Evolutionary conservation across 1,140 invertebrate species (phyloP).

Genomic region (Nephila pilipes): DNA sequence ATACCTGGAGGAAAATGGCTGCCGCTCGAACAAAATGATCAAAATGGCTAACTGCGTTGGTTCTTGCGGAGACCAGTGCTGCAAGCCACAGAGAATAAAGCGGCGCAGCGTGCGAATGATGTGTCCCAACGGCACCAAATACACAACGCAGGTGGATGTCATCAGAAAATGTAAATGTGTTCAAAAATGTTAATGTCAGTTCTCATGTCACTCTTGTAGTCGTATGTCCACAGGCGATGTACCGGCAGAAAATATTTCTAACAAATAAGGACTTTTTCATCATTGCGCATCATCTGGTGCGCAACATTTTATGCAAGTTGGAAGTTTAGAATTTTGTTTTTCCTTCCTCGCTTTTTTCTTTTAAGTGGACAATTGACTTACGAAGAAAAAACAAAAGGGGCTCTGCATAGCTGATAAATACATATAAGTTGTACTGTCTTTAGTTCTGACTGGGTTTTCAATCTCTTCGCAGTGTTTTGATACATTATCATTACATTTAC

Average conservation of each 20-base stretch:
- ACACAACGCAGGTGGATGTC: constrained; percentile 97
- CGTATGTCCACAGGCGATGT: background rate
- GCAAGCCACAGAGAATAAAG: constrained; percentile 93
- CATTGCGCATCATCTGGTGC: background rate
- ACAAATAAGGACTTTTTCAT: constrained; percentile 9
- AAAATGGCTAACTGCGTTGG: constrained; percentile 93
- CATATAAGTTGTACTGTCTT: background rate
- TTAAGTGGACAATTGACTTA: background rate
- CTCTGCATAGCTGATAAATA: background rate
- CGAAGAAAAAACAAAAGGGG: background rate
- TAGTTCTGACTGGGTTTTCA: background rate
- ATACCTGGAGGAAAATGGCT: constrained; percentile 93
- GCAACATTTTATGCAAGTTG: constrained; percentile 26
- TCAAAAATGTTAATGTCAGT: constrained; percentile 79
- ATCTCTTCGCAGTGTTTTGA: background rate
- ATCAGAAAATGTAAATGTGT: constrained; percentile 91
- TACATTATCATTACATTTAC: background rate
- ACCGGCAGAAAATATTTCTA: constrained; percentile 14
- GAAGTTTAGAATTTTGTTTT: constrained; percentile 8
- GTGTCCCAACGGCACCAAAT: constrained; percentile 94
- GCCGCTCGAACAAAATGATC: constrained; percentile 92
- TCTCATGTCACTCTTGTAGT: background rate
- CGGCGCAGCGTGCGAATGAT: constrained; percentile 95
- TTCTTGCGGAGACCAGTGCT: constrained; percentile 88
- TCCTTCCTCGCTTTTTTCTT: background rate